These are phyloP conservation scores for Callipepla squamata DNA, from an alignment of 2,113 vertebrate species.

Conservation along the genomic window DNA sequence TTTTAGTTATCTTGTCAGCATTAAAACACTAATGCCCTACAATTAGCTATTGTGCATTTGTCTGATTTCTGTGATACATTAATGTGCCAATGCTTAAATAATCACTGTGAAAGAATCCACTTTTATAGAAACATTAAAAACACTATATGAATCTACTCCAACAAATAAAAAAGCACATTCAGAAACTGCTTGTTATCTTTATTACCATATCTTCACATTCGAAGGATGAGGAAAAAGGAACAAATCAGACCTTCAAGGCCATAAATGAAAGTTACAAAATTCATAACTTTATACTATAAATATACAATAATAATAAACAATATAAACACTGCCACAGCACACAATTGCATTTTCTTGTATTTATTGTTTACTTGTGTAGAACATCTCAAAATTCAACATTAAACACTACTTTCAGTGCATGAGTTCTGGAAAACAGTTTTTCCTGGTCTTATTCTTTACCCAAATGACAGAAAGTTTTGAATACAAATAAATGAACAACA, in stretches of 20 bases:
- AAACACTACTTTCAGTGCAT: neutral
- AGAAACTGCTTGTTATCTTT: neutral
- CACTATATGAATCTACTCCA: slow-evolving; percentile 16
- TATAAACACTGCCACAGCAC: neutral
- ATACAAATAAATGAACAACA: too few relatives aligned
- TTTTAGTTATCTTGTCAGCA: slow-evolving; percentile 12
- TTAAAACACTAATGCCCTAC: neutral
- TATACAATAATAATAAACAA: neutral
- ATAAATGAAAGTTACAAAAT: neutral
- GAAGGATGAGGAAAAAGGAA: neutral
- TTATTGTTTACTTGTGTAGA: neutral
- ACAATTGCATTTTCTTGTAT: neutral
- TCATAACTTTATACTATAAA: neutral
- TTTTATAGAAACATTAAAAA: slow-evolving; percentile 45
- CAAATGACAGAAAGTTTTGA: neutral
- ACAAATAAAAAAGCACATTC: slow-evolving; percentile 26
- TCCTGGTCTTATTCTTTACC: neutral
- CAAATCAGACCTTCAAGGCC: neutral
- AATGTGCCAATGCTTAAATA: slow-evolving; percentile 36
- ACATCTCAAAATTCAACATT: neutral
- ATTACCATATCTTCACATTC: neutral
- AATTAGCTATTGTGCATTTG: neutral
- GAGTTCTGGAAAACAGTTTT: neutral
- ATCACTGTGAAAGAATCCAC: slow-evolving; percentile 10
- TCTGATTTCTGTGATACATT: too few relatives aligned